Evolutionary conservation across 2,113 vertebrate species (phyloP), one percentile per base, ranked within the genome.

Genomic region (Poicephalus gulielmi): DNA sequence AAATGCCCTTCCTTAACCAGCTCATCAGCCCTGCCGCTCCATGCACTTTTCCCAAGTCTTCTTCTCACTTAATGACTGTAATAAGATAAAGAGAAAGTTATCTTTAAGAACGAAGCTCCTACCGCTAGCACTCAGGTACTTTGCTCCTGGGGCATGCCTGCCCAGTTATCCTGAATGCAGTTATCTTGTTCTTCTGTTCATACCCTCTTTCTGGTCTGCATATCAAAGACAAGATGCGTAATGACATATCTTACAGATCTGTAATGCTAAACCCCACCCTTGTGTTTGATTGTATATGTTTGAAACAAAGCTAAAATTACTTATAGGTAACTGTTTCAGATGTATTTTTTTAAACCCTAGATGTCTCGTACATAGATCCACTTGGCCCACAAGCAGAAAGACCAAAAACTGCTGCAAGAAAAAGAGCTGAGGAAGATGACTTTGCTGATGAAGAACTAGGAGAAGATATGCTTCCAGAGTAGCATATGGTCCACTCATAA

Each of bases 401-500:
- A 96, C 99, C 99, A 37, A 99, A 99, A 98, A 99, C 99, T 3
- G 99, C 99, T 55, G 98, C 98, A 83, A 99, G 97, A 95, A 99
- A 98, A 88, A 98, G 97, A 46, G 37, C 69, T 1, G 99, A 99
- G 7, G 99, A 99, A 14, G 99, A 99, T 74, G 99, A 99, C 66
- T 99, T 99, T 97, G 99, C 98, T 53, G 99, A 99, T 67, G 99
- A 99, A 97, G 99, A 99, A 76, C 95, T 99, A 73, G 99, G 99
- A 97, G 99, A 99, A 12, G 99, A 99, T 97, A 98, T 99, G 84
- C 98, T 99, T 96, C 99, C 99, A 19, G 98, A 99, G 94, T 99
- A 98, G 95, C 62, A 55, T 14, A n/a, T 17, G 33, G 17, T 30
- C 24, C 11, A 15, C 18, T 86, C 30, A 20, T 15, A 4, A 15